A percentile compares a stretch with the other conserved stretches of the same genome.
These are phyloP conservation scores for Caerostris extrusa DNA, from an alignment of 1,140 invertebrate species.

Conservation along the genomic window DNA sequence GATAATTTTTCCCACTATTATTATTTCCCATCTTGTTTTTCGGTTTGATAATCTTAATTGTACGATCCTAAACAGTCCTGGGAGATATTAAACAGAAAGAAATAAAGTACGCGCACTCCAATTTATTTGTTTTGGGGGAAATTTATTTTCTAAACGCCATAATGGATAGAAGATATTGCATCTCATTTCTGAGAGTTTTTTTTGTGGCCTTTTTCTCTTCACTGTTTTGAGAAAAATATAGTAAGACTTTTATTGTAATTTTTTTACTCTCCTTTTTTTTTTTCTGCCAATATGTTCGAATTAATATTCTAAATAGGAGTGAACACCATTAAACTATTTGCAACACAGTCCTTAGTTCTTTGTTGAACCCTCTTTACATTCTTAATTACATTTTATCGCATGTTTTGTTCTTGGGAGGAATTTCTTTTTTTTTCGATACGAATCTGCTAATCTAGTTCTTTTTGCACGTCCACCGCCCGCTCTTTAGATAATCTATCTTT, in stretches of 20 bases:
- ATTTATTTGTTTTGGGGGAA: background rate
- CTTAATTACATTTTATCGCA: background rate
- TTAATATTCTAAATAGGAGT: background rate
- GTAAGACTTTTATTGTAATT: background rate
- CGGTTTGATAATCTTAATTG: constrained; percentile 12
- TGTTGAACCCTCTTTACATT: background rate
- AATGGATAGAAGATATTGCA: background rate
- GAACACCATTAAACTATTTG: background rate
- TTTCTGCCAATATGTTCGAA: background rate
- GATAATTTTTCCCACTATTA: background rate
- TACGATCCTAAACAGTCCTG: background rate
- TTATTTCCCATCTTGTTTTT: background rate
- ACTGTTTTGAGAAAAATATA: background rate
- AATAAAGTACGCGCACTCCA: background rate
- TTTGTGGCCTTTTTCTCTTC: background rate
- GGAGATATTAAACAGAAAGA: background rate
- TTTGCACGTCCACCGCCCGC: too few relatives aligned
- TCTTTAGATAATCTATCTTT: too few relatives aligned
- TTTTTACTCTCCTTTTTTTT: background rate
- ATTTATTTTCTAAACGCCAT: background rate
- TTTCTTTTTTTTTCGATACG: background rate
- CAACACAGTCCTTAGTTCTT: background rate
- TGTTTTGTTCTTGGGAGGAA: background rate
- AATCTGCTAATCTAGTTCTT: background rate
- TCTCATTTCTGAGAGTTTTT: background rate